Evolutionary conservation across 1,140 invertebrate species (phyloP).

Genomic region (Ctenoplectra terminalis): DNA sequence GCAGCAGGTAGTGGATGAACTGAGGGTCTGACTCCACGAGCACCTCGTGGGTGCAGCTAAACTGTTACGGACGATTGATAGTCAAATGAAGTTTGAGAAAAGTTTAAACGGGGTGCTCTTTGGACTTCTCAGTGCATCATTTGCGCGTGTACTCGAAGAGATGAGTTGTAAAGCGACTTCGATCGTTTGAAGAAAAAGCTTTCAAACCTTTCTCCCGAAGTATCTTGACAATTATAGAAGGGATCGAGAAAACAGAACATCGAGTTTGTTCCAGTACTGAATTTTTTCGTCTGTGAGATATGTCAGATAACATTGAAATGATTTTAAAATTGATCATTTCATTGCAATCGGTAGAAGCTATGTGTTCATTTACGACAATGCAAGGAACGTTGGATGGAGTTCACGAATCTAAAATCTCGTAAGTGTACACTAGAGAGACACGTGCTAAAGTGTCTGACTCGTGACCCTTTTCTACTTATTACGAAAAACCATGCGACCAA

Average conservation of each 20-base stretch:
- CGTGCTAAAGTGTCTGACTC: background rate
- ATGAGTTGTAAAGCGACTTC: too few species aligned
- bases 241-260: background rate
- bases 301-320: background rate
- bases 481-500: conserved; percentile 53
- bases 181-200: background rate
- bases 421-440: background rate
- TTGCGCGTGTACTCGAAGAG: background rate
- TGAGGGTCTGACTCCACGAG: conserved; percentile 88
- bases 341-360: background rate
- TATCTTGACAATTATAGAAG: background rate
- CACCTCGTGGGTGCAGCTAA: background rate
- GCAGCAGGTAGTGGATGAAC: conserved; percentile 87
- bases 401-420: background rate
- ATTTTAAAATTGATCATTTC: background rate
- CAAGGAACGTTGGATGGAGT: background rate
- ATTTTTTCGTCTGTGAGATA: background rate
- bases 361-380: background rate
- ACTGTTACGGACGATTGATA: background rate
- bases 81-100: too few species aligned
- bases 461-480: conserved; percentile 60
- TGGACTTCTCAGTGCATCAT: background rate
- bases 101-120: background rate
- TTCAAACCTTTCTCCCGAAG: background rate
- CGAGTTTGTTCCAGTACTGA: background rate